Percentiles rank a stretch among this genome's conserved stretches.
Conservation (phyloP, 1,140 invertebrate species). For the Dendrolimus punctatus region DNA sequence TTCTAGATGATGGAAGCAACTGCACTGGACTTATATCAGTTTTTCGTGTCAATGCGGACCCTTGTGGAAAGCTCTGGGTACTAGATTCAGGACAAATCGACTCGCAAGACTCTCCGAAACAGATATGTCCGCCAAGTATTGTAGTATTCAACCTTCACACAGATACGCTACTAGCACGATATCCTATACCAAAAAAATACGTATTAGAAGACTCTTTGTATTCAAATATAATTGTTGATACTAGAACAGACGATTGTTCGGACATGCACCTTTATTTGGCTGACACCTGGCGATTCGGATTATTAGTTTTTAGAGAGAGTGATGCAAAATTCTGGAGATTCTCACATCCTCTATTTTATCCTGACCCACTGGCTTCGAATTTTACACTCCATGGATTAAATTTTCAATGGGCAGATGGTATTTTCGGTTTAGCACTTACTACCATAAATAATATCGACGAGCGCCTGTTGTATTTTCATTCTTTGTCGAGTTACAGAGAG, state of each 20-base stretch:
- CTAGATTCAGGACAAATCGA: slow-evolving; percentile 82
- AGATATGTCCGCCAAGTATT: slow-evolving; percentile 82
- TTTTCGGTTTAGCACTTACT: slow-evolving; percentile 82
- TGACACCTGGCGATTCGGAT: slow-evolving; percentile 84
- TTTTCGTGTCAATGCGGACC: slow-evolving; percentile 81
- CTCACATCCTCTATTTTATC: slow-evolving; percentile 82
- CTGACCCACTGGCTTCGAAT: slow-evolving; percentile 82
- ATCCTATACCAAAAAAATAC: slow-evolving; percentile 76
- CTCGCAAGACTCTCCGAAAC: slow-evolving; percentile 69
- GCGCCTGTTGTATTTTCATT: slow-evolving; percentile 81
- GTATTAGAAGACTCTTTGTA: slow-evolving; percentile 81
- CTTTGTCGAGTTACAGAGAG: slow-evolving; percentile 84
- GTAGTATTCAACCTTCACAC: slow-evolving; percentile 81
- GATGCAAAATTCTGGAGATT: slow-evolving; percentile 81
- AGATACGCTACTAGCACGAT: slow-evolving; percentile 75
- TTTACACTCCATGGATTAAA: slow-evolving; percentile 80
- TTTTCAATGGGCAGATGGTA: slow-evolving; percentile 87
- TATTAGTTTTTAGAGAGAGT: slow-evolving; percentile 79
- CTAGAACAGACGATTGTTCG: slow-evolving; percentile 75
- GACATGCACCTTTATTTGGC: slow-evolving; percentile 79
- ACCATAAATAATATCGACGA: slow-evolving; percentile 73
- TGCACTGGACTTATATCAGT: slow-evolving; percentile 83
- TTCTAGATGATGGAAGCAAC: slow-evolving; percentile 48
- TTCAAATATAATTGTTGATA: slow-evolving; percentile 82
- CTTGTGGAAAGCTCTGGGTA: slow-evolving; percentile 82